A percentile compares a stretch with the other conserved stretches of the same genome.
Conservation (phyloP, 2,888 invertebrate genomes). For the Drosophila lacicola region DNA sequence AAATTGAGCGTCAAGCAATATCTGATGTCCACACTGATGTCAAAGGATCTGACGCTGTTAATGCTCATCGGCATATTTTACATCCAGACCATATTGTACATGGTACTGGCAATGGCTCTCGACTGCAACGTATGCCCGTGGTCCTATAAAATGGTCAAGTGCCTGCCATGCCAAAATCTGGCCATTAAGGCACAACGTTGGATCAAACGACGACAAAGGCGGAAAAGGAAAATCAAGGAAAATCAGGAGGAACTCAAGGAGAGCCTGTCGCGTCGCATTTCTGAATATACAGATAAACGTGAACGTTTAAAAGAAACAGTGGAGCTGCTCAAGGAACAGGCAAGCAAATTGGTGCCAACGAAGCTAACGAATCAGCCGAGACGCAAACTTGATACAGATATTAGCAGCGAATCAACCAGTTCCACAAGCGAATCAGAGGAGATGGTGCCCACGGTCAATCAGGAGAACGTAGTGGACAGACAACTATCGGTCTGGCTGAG, state of each 20-base stretch:
- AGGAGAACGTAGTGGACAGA: neutral
- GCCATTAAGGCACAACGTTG: neutral
- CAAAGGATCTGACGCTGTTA: slow-evolving; percentile 23
- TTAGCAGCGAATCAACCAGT: neutral
- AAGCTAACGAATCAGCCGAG: no score
- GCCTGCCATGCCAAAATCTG: slow-evolving; percentile 1
- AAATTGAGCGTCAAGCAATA: slow-evolving; percentile 12
- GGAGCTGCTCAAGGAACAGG: no score
- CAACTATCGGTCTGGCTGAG: slow-evolving; percentile 16
- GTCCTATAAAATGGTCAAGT: neutral
- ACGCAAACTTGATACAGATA: neutral
- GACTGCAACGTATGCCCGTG: slow-evolving; percentile 23
- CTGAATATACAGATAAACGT: neutral
- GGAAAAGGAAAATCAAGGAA: neutral
- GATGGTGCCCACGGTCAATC: fast-evolving
- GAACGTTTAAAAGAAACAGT: neutral
- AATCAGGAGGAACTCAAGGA: neutral
- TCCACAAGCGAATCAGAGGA: neutral
- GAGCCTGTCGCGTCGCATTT: neutral
- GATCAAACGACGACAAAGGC: neutral
- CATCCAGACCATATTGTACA: slow-evolving; percentile 34
- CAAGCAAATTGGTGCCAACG: neutral
- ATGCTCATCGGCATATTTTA: slow-evolving; percentile 38
- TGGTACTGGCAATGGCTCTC: slow-evolving; percentile 24
- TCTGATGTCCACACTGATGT: slow-evolving; percentile 9